A percentile compares a stretch with the other conserved stretches of the same genome.
Conservation (phyloP, 2,888 invertebrate genomes). For the Drosophila parthenogenetica region DNA sequence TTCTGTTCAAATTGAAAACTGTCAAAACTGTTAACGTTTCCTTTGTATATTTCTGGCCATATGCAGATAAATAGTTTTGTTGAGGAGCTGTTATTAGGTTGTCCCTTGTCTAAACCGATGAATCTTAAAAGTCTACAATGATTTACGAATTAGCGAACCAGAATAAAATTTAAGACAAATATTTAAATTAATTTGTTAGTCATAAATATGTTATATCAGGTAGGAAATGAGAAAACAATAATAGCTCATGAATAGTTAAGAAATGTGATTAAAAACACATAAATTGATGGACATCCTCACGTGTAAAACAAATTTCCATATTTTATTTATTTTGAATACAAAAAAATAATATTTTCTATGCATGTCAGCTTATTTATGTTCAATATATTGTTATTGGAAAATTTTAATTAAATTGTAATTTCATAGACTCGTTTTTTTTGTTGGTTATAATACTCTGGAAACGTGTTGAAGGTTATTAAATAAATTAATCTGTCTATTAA, state of each 20-base stretch:
- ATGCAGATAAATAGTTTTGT: constrained; percentile 53
- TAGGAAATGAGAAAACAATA: background rate
- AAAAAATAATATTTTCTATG: background rate
- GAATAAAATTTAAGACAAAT: constrained; percentile 1
- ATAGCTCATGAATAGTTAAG: background rate
- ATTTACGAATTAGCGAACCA: background rate
- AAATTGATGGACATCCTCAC: background rate
- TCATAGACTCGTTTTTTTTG: constrained; percentile 13
- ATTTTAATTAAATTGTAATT: constrained; percentile 20
- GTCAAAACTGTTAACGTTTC: constrained; percentile 74
- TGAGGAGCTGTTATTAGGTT: constrained; percentile 7
- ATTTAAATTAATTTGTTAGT: background rate
- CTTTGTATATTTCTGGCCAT: constrained; percentile 34
- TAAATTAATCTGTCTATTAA: constrained; percentile 38
- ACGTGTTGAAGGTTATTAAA: constrained; percentile 4
- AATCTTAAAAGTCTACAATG: background rate
- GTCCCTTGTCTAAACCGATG: constrained; percentile 10
- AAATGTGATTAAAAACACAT: background rate
- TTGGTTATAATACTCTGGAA: background rate
- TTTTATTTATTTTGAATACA: background rate
- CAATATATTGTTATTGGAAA: background rate
- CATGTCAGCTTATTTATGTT: background rate
- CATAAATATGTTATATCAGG: background rate
- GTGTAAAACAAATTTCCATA: background rate
- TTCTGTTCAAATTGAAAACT: constrained; percentile 69